Percentiles rank a stretch among this genome's conserved stretches.
These are phyloP conservation scores for Reticulitermes lucifugus DNA, from an alignment of 2,888 invertebrate genomes.

Conservation along the genomic window DNA sequence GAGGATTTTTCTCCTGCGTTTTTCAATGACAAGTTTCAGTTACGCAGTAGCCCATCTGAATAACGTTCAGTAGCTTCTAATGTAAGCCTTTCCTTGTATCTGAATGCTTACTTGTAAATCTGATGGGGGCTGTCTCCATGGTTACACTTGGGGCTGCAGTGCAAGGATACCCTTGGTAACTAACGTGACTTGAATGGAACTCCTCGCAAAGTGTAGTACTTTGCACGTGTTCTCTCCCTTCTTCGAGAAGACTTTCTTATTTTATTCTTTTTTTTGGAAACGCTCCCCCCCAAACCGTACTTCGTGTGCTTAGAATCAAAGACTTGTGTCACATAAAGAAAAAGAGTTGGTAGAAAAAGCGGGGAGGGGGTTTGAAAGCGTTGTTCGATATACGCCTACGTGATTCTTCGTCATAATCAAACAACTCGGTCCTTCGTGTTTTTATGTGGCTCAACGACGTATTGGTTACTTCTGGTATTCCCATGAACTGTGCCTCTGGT, in stretches of 20 bases:
- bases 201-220: neutral
- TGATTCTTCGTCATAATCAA: conserved; percentile 12
- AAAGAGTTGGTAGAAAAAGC: neutral
- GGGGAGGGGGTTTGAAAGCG: neutral
- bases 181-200: conserved; percentile 26
- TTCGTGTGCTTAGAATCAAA: neutral
- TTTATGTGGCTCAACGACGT: neutral
- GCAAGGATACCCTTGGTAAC: conserved; percentile 11
- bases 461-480: neutral
- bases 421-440: neutral
- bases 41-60: conserved; percentile 12
- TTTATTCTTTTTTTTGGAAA: conserved; percentile 15
- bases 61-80: conserved; percentile 6
- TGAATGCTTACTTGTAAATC: conserved; percentile 27
- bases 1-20: neutral
- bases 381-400: neutral
- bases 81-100: conserved; percentile 8
- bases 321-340: conserved; percentile 20
- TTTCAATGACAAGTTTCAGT: conserved; percentile 13
- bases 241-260: neutral
- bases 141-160: conserved; percentile 1
- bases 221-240: neutral
- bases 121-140: conserved; percentile 12
- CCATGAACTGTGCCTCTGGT: neutral
- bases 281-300: neutral